Evolutionary conservation across 2,113 vertebrate genomes (phyloP).

Genomic region (Phalacrocorax pelagicus): DNA sequence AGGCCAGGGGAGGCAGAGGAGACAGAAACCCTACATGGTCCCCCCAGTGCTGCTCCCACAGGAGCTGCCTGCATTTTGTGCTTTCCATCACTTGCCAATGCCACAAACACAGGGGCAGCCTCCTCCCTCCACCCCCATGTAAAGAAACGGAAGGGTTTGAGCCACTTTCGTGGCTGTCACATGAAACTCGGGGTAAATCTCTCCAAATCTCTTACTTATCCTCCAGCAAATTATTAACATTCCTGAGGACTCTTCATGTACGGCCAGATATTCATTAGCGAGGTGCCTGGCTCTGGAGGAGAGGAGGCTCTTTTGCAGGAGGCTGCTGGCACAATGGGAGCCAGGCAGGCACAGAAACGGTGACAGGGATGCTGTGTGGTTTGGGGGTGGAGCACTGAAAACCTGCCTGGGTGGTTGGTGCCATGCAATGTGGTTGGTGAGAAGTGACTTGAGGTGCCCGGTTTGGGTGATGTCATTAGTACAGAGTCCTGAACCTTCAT

Average conservation of each 20-base stretch:
- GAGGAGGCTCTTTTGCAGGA: neutral
- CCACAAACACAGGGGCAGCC: neutral
- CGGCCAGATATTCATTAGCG: slow-evolving; percentile 66
- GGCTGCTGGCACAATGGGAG: neutral
- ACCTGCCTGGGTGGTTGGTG: neutral
- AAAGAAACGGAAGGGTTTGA: slow-evolving; percentile 9
- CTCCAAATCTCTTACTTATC: slow-evolving; percentile 64
- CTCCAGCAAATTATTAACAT: slow-evolving; percentile 70
- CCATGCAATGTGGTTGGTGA: neutral
- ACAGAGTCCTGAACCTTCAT: neutral
- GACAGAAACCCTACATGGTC: fast-evolving
- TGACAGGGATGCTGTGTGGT: neutral
- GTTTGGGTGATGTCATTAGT: neutral
- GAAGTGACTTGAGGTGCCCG: neutral
- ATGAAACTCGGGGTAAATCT: slow-evolving; percentile 54
- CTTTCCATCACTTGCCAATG: neutral
- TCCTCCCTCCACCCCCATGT: neutral
- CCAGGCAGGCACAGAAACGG: fast-evolving
- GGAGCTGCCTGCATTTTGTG: neutral
- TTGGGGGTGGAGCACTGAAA: neutral
- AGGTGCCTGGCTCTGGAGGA: slow-evolving; percentile 33
- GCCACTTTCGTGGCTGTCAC: slow-evolving; percentile 38
- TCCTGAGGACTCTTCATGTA: slow-evolving; percentile 61
- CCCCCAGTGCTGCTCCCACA: neutral
- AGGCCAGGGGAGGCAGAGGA: neutral